Percentiles rank a stretch among this genome's conserved stretches.
These are phyloP conservation scores for Diprion similis DNA, from an alignment of 1,140 invertebrate genomes.

Conservation along the genomic window DNA sequence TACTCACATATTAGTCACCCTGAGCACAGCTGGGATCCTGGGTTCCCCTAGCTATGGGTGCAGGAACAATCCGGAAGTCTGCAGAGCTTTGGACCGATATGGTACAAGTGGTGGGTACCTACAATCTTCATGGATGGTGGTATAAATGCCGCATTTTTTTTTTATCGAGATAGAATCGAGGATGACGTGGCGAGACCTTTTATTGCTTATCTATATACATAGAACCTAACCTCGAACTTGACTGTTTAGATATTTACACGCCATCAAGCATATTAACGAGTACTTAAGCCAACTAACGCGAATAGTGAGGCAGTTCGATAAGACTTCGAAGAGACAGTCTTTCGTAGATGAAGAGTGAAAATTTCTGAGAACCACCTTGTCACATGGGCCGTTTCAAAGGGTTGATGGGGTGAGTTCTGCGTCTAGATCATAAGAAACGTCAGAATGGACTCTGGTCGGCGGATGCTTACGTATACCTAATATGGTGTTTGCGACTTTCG, in stretches of 20 bases:
- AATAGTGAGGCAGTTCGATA: too few relatives aligned
- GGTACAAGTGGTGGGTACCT: background rate
- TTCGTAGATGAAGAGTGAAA: too few relatives aligned
- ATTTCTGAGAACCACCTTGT: too few relatives aligned
- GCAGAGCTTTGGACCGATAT: background rate
- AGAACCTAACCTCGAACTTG: too few relatives aligned
- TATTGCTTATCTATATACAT: background rate
- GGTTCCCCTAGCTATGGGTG: background rate
- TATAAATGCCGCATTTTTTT: background rate
- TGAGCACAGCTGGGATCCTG: background rate
- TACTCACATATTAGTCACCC: background rate
- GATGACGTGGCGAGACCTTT: background rate
- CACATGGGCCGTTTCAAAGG: too few relatives aligned
- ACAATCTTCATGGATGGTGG: background rate
- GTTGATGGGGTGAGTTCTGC: too few relatives aligned
- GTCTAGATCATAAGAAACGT: too few relatives aligned
- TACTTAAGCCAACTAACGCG: too few relatives aligned
- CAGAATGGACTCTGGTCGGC: too few relatives aligned
- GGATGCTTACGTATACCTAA: too few relatives aligned
- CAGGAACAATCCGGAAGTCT: background rate
- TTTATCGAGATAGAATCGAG: background rate
- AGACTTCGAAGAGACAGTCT: too few relatives aligned
- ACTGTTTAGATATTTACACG: background rate
- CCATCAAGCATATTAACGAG: background rate
- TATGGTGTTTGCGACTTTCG: too few relatives aligned